These are phyloP conservation scores for Oncorhynchus gorbuscha DNA, from an alignment of 2,113 vertebrate species.

Conservation along the genomic window DNA sequence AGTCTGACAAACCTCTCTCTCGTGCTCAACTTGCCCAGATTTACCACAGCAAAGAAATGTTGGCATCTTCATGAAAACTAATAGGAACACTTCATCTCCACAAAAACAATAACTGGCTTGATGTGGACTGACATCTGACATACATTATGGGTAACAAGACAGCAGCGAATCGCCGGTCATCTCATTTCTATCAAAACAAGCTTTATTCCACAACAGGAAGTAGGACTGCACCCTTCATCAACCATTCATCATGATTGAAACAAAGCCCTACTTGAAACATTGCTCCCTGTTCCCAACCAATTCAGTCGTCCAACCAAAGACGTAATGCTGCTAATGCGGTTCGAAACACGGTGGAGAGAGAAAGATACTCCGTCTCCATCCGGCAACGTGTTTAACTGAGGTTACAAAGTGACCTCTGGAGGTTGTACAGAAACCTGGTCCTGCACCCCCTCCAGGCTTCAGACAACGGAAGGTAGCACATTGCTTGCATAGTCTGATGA, in stretches of 20 bases:
- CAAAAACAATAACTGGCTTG: not conserved
- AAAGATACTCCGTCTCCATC: not conserved
- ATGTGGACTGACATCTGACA: not conserved
- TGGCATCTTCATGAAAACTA: not conserved
- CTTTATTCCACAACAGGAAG: not conserved
- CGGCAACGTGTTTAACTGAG: conserved; percentile 8
- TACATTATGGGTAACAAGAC: not conserved
- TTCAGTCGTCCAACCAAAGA: not conserved
- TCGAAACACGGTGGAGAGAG: not conserved
- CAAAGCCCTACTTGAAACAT: not conserved
- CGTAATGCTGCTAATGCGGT: not conserved
- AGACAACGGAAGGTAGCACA: conserved; percentile 64
- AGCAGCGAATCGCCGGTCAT: not conserved
- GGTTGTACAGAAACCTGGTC: conserved; percentile 62
- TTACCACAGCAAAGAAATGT: not conserved
- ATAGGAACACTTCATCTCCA: not conserved
- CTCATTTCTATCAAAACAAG: not conserved
- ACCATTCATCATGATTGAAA: not conserved
- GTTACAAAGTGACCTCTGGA: conserved; percentile 23
- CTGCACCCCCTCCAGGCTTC: conserved; percentile 82
- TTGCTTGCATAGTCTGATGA: conserved; percentile 89
- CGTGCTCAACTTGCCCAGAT: not conserved
- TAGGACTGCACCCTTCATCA: not conserved
- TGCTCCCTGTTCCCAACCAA: not conserved
- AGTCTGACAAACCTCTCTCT: not conserved